A percentile compares a stretch with the other conserved stretches of the same genome.
Evolutionary conservation across 2,888 invertebrate species (phyloP).

Genomic region (Chymomyza caudatula): DNA sequence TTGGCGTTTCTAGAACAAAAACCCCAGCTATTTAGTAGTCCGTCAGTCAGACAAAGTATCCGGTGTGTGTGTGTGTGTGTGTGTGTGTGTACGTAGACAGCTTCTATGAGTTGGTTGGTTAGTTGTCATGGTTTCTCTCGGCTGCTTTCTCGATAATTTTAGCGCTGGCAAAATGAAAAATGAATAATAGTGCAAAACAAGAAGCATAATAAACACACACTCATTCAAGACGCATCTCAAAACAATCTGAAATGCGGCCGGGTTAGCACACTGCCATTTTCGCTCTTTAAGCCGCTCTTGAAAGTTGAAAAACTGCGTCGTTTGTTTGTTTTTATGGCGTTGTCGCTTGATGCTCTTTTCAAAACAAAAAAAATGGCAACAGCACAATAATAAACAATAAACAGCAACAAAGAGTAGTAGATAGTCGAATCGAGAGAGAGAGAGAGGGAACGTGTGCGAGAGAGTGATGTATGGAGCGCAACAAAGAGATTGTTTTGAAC

Average conservation of each 20-base stretch:
- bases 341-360: constrained; percentile 19
- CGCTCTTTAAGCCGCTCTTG: not conserved
- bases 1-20: constrained; percentile 57
- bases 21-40: not conserved
- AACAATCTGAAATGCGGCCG: too few species aligned
- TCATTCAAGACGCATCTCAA: not conserved
- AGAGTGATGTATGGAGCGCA: not conserved
- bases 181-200: not conserved
- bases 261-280: not conserved
- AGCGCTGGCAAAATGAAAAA: not conserved
- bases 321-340: constrained; percentile 27
- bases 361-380: constrained; percentile 1
- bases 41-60: constrained; percentile 4
- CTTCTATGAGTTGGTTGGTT: too few species aligned
- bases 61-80: too few species aligned
- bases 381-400: not conserved
- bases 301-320: not conserved
- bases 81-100: too few species aligned
- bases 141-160: not conserved
- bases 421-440: constrained; percentile 7
- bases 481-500: not conserved
- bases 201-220: not conserved
- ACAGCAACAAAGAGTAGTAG: constrained; percentile 12
- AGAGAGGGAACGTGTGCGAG: not conserved
- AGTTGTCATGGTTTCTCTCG: too few species aligned